Evolutionary conservation across 2,113 vertebrate species (phyloP), one percentile per base, ranked within the genome.

Genomic region (Pseudorasbora parva): DNA sequence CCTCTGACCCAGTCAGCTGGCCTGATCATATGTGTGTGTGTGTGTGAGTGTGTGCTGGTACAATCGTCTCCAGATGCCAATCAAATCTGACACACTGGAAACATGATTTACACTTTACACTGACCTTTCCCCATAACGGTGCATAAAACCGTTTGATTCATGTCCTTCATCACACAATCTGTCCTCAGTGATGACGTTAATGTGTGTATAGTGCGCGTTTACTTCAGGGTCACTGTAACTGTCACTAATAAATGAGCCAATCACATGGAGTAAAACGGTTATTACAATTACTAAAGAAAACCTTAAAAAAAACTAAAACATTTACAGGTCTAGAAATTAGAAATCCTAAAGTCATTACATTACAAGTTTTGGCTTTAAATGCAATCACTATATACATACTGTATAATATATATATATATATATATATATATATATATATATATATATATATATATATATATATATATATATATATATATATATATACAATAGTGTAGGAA

Each of bases 1-100:
- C 30, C 30, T 76, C 27, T 76, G 51, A 76, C 51, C 17, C 51
- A 41, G 8, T 76, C 51, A 76, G 25, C 27, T 76, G 72, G 23
- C 14, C 45, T 74, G 43, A 23, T 14, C 4, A 0, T 2, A 4
- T 57, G 15, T 56, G 47, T 56, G 17, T 79, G 57, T 45, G 73
- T 47, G 33, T 79, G 77, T 64, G 21, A 59, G 75, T 49, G 64
- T 62, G 83, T 85, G 86, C 30, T 30, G 3, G 1, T 30, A 30
- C 30, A 30, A 33, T 11, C 8, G 6, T 64, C 14, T 66, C 27
- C 27, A 66, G 15, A 19, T 15, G 3, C 0, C 27, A 33, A 1
- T 66, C 30, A 66, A 8, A 66, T 66, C 62, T 66, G 62, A 64
- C 27, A 64, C 60, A 30, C 27, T 37, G 30, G 15, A 68, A 68